Base-by-base conservation (phyloP, 2,113 vertebrate species). In the Solea senegalensis region DNA sequence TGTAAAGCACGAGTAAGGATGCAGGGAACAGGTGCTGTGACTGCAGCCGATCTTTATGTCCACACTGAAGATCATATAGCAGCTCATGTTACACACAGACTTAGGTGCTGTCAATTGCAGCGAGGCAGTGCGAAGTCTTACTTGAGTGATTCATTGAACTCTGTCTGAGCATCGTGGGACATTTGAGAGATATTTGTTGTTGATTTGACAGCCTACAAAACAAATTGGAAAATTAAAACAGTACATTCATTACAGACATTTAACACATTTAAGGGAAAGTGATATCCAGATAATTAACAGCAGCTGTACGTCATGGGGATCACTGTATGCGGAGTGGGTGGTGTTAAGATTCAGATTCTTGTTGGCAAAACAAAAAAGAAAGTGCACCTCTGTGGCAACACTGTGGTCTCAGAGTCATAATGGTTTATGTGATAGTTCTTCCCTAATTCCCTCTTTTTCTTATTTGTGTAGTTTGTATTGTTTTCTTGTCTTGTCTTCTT, bases 41-140 rank as follows among this genome's bases (percentile, higher is more conserved):
- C 69, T 61, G 71, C 45, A 15, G 73, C 82, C 78, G 81, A 84
- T 90, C 70, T 34, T 3, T 58, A 81, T 76, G 74, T 79, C 72
- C 76, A 72, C 81, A 66, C 62, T 0, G 11, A 8, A 26, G 89
- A 79, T 88, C 71, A 11, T 56, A 41, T 85, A 52, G 80, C 78
- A n/a, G 74, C 65, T 85, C 65, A 1, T 55, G 78, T 64, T 16
- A 65, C 80, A 55, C 53, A 9, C 3, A 65, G 45, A 69, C 69
- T 12, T 46, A 41, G 49, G 74, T 73, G 51, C 53, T 57, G 80
- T 45, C 74, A 80, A 82, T 82, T 76, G 56, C 70, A 65, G 55
- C 70, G 62, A 81, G 59, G 66, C 65, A 50, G 76, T 58, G 15
- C 75, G 81, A 86, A 74, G 46, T 73, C 69, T 75, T 55, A 34